phyloP scores from a whole-genome alignment of 2,113 vertebrate genomes.

The Cervus canadensis region DNA sequence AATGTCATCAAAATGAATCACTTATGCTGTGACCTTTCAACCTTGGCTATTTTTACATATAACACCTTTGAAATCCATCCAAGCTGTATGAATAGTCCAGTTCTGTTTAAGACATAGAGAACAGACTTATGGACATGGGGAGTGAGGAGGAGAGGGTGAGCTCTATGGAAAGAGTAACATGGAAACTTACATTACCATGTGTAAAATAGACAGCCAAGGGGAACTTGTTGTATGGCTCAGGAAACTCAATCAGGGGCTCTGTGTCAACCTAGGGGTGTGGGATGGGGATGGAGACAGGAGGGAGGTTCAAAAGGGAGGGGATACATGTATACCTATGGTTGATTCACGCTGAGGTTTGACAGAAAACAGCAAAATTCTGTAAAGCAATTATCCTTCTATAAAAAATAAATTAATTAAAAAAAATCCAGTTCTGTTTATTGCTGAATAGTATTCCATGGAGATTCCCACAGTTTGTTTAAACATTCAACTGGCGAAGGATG shows the following conservation, averaged over 20 bases:
- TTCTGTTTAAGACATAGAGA: not conserved
- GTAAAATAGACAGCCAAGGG: accelerated
- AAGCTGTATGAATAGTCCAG: not conserved
- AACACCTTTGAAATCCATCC: not conserved
- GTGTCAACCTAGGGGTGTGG: not conserved
- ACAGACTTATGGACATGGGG: not conserved
- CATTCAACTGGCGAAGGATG: not conserved
- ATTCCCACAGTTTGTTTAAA: not conserved
- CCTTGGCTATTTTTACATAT: not conserved
- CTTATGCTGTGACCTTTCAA: not conserved
- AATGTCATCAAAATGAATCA: not conserved
- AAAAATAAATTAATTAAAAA: not conserved
- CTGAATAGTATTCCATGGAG: not conserved
- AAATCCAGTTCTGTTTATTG: not conserved
- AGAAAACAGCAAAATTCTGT: not conserved
- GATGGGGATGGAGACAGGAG: not conserved
- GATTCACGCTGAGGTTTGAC: not conserved
- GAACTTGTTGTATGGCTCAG: not conserved
- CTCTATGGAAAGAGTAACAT: not conserved
- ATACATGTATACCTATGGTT: not conserved
- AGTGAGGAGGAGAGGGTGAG: not conserved
- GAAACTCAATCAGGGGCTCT: not conserved
- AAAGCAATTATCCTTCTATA: not conserved
- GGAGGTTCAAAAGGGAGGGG: not conserved
- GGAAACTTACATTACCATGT: not conserved